A percentile compares a stretch with the other conserved stretches of the same genome.
Evolutionary conservation across 2,888 invertebrate genomes (phyloP).

Genomic region (Scaptodrosophila latifasciaeformis): DNA sequence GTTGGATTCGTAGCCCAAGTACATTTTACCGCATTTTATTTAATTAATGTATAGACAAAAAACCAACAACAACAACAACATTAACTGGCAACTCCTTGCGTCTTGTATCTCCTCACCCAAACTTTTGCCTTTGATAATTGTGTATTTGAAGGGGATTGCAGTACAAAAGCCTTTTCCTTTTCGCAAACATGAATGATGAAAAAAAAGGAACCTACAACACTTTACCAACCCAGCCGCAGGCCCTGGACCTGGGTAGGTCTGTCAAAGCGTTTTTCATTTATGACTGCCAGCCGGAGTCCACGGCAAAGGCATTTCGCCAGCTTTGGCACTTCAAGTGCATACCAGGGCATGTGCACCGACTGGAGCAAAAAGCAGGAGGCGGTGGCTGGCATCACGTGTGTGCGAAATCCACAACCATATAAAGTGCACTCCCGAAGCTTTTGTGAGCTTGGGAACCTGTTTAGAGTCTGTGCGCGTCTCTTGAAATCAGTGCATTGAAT

Average conservation of each 20-base stretch:
- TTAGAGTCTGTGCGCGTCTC: constrained; percentile 19
- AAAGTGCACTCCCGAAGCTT: too few species aligned
- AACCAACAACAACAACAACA: not conserved
- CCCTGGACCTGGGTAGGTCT: constrained; percentile 17
- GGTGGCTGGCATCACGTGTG: too few species aligned
- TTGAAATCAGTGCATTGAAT: constrained; percentile 29
- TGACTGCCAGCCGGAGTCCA: not conserved
- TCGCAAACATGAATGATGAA: not conserved
- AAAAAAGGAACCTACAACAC: not conserved
- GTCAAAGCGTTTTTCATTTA: constrained; percentile 42
- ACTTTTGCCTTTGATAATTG: too few species aligned
- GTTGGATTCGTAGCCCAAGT: too few species aligned
- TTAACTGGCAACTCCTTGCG: not conserved
- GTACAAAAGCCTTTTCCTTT: too few species aligned
- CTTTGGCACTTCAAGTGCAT: constrained; percentile 56
- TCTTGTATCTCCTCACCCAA: too few species aligned
- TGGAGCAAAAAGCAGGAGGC: too few species aligned
- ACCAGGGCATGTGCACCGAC: constrained; percentile 41
- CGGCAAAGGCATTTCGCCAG: constrained; percentile 44
- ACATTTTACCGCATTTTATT: not conserved
- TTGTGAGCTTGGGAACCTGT: too few species aligned
- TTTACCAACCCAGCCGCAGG: too few species aligned
- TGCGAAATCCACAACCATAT: too few species aligned
- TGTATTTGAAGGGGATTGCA: too few species aligned
- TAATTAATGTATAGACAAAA: constrained; percentile 1